Evolutionary conservation across 1,140 invertebrate genomes (phyloP).

Genomic region (Rhizoglyphus robini): DNA sequence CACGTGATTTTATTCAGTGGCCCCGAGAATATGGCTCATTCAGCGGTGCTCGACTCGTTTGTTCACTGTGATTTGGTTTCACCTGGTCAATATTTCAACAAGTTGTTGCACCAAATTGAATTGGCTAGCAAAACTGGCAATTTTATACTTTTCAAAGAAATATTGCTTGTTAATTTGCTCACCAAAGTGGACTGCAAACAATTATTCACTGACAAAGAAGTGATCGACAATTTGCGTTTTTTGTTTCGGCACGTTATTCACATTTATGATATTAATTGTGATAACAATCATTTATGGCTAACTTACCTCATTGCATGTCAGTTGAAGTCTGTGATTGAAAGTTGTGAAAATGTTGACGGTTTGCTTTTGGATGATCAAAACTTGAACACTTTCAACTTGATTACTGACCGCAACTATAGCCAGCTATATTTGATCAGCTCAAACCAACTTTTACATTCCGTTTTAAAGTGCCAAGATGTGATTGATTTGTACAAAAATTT

Average conservation of each 20-base stretch:
- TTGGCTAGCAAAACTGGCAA: constrained; percentile 6
- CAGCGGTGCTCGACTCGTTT: too few relatives aligned
- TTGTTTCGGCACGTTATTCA: background rate
- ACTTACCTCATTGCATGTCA: background rate
- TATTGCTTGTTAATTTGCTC: background rate
- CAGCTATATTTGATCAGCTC: background rate
- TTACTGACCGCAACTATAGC: background rate
- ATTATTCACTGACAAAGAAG: background rate
- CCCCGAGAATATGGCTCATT: too few relatives aligned
- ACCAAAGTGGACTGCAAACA: background rate
- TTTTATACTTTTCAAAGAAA: background rate
- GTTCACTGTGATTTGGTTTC: too few relatives aligned
- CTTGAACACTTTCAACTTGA: background rate
- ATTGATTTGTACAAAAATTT: background rate
- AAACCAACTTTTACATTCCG: background rate
- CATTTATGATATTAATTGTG: background rate
- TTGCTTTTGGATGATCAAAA: too few relatives aligned
- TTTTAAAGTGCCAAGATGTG: background rate
- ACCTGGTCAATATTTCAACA: too few relatives aligned
- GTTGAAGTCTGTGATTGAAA: background rate
- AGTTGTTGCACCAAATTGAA: constrained; percentile 4
- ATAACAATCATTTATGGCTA: background rate
- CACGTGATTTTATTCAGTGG: too few relatives aligned
- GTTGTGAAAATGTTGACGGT: background rate
- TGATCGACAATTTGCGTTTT: background rate